Evolutionary conservation across 2,797 vertebrate genomes (phyloP), one percentile per base, ranked within the genome.

Genomic region (Eremophila alpestris): DNA sequence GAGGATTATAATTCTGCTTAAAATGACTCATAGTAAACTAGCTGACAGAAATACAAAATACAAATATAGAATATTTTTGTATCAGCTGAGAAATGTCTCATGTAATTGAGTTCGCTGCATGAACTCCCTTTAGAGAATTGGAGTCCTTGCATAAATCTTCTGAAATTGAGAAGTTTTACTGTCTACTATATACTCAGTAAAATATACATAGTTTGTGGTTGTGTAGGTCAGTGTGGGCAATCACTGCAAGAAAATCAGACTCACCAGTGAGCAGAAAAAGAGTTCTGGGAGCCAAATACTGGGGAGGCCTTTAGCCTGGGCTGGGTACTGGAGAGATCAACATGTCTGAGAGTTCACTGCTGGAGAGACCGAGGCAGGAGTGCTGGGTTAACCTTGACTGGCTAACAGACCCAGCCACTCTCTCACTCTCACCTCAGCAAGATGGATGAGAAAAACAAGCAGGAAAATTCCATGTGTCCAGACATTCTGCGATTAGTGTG

Each of bases 321-420:
- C 2, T 79, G 27, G 5, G 7, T 38, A 16, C 5, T 8, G 22
- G 3, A 38, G 22, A 63, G 30, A 27, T 11, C 40, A 85, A 17
- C 5, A 54, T 0, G 0, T 54, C 13, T 23, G 32, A n/a, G 20
- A 26, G 11, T 2, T 41, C 23, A 26, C 14, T 56, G 2, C 34
- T 68, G 46, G 34, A 60, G 13, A 17, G 2, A 40, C 7, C 27
- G 43, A 26, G 29, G 16, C 12, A 13, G 27, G 21, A 62, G 11
- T 22, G 18, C 9, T 38, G 21, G 7, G 5, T 27, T 71, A 63
- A 49, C 12, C 29, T 16, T 36, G 45, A 3, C 26, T 58, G 24
- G 2, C 16, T 49, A 27, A 41, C 34, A 62, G 48, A 73, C 2
- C 5, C 41, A 64, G 15, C 5, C n/a, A 23, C 23, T 74, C 14